phyloP scores from a whole-genome alignment of 2,113 vertebrate genomes.

The crab-eating macaque (Macaca fascicularis) region T2T-MFA8v1.1 NC_088388.1:57592501-57593000 shows the following conservation, averaged over 20 bases:
- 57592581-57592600: background rate
- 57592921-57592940: background rate
- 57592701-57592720: background rate
- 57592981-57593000: background rate
- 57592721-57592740: background rate
- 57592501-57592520: background rate
- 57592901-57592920: background rate
- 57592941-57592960: background rate
- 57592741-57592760: constrained; percentile 6
- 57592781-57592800: background rate
- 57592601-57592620: background rate
- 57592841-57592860: background rate
- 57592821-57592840: background rate
- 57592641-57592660: background rate
- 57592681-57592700: background rate
- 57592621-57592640: background rate
- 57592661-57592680: background rate
- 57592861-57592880: background rate
- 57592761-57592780: background rate
- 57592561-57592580: background rate
- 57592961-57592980: background rate
- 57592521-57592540: background rate
- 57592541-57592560: background rate
- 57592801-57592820: background rate
- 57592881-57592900: background rate